Conservation (phyloP, 92 coral and sea anemone genomes). For the Virgularia gustaviana region DNA sequence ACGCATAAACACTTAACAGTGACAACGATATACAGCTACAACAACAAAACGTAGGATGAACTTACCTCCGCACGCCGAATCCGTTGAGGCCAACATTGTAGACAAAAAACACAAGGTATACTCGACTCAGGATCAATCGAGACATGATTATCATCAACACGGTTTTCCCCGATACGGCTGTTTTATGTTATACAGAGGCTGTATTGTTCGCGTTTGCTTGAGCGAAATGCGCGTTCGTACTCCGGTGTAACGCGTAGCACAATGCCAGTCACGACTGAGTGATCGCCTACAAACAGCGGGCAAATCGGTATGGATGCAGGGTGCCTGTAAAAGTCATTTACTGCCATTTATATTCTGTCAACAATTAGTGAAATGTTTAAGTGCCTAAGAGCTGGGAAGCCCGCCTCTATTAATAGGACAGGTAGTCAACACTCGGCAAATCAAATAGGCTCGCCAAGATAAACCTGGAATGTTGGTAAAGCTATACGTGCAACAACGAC, state of each 20-base stretch:
- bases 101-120: constrained; percentile 19
- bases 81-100: constrained; percentile 12
- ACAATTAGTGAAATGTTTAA: constrained; percentile 40
- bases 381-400: constrained; percentile 23
- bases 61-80: constrained; percentile 21
- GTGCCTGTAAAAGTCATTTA: constrained; percentile 30
- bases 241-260: background rate
- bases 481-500: background rate
- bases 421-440: constrained; percentile 31
- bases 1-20: background rate
- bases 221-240: too few species aligned
- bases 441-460: constrained; percentile 14
- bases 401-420: constrained; percentile 25
- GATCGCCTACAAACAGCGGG: constrained; percentile 23
- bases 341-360: constrained; percentile 38
- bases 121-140: background rate
- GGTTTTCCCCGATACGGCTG: too few species aligned
- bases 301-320: constrained; percentile 15
- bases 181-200: background rate
- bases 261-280: constrained; percentile 31
- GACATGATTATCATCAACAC: constrained; percentile 7
- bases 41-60: background rate
- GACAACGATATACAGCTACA: too few species aligned
- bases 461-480: constrained; percentile 18
- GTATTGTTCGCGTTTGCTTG: background rate